Percentiles rank a stretch among this genome's conserved stretches.
These are phyloP conservation scores for Parauchenoglanis punctatus DNA, from an alignment of 2,797 vertebrate genomes.

Conservation along the genomic window DNA sequence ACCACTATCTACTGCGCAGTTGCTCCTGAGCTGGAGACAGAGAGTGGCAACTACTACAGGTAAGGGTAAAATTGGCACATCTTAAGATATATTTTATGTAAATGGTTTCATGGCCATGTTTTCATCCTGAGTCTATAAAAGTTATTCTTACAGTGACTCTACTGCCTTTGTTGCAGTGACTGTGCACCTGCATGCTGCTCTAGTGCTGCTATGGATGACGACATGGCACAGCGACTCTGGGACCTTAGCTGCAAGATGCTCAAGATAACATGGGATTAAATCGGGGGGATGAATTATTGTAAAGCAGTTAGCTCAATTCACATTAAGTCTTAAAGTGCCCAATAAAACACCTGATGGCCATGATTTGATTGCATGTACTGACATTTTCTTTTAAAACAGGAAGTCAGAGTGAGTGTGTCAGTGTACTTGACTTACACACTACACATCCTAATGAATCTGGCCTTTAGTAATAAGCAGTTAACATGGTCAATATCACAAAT, in stretches of 20 bases:
- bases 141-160: neutral
- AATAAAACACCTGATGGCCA: neutral
- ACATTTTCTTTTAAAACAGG: neutral
- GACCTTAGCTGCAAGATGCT: slow-evolving; percentile 75
- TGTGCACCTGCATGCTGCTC: slow-evolving; percentile 72
- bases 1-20: slow-evolving; percentile 88
- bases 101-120: neutral
- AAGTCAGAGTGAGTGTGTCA: neutral
- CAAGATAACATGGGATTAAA: slow-evolving; percentile 71
- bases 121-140: neutral
- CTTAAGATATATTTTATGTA: neutral
- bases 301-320: neutral
- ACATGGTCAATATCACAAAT: neutral
- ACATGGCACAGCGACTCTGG: slow-evolving; percentile 73
- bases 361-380: neutral
- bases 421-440: neutral
- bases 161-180: slow-evolving; percentile 63
- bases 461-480: neutral
- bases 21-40: slow-evolving; percentile 80
- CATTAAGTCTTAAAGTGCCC: neutral
- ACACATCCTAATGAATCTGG: neutral
- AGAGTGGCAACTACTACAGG: slow-evolving; percentile 91
- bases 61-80: slow-evolving; percentile 50
- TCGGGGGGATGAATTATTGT: neutral
- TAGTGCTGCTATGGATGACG: slow-evolving; percentile 64